A percentile compares a stretch with the other conserved stretches of the same genome.
Conservation (phyloP, 2,888 invertebrate species). For the Heliconius sara region DNA sequence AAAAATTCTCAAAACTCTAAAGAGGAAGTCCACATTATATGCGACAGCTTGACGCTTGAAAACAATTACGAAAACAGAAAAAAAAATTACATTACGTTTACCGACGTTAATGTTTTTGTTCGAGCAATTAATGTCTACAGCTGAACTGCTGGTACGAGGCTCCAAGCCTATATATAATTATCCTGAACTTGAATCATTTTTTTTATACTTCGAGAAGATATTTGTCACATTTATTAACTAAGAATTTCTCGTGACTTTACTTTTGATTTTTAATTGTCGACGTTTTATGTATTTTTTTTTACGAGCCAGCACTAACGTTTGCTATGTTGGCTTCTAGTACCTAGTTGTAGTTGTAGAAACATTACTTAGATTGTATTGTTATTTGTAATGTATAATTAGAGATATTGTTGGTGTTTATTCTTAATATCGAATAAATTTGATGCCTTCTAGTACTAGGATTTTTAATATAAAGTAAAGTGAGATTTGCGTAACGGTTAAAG, state of each 20-base stretch:
- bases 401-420: too few relatives aligned
- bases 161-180: constrained; percentile 23
- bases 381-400: too few relatives aligned
- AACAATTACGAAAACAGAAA: constrained; percentile 38
- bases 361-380: too few relatives aligned
- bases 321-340: too few relatives aligned
- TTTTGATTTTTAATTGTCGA: background rate
- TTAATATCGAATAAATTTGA: too few relatives aligned
- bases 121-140: constrained; percentile 32
- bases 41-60: constrained; percentile 38
- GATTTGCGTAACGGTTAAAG: too few relatives aligned
- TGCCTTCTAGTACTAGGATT: too few relatives aligned
- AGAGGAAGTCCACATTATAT: constrained; percentile 35
- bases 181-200: constrained; percentile 18
- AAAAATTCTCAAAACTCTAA: background rate
- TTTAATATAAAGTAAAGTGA: too few relatives aligned
- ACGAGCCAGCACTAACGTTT: background rate
- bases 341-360: too few relatives aligned
- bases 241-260: background rate
- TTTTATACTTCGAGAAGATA: constrained; percentile 22
- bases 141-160: constrained; percentile 22
- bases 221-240: constrained; percentile 27
- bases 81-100: constrained; percentile 27
- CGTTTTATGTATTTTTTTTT: background rate
- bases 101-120: constrained; percentile 32